Conservation (phyloP, 2,797 vertebrate species). For the Sebastes elongatus region DNA sequence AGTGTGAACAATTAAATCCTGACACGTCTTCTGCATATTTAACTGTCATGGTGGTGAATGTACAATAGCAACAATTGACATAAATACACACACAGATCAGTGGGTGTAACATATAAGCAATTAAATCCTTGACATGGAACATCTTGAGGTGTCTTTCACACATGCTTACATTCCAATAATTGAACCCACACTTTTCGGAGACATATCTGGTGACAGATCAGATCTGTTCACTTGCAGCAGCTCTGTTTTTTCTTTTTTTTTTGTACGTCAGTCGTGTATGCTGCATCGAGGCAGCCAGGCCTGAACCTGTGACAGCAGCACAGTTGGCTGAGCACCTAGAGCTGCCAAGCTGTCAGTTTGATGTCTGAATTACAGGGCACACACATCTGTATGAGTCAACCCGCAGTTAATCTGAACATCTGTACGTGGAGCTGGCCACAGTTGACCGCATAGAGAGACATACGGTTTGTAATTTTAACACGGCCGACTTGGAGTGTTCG, state of each 20-base stretch:
- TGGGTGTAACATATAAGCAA: conserved; percentile 53
- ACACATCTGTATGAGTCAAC: conserved; percentile 57
- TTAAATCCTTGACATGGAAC: conserved; percentile 63
- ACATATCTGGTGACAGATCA: conserved; percentile 47
- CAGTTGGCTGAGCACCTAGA: conserved; percentile 64
- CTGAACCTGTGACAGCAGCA: conserved; percentile 72
- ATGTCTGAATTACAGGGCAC: conserved; percentile 71
- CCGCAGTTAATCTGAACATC: conserved; percentile 55
- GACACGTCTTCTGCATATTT: conserved; percentile 41
- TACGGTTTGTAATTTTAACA: conserved; percentile 13
- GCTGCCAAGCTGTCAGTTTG: conserved; percentile 69
- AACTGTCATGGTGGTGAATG: conserved; percentile 33
- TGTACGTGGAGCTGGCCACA: conserved; percentile 26
- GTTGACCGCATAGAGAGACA: conserved; percentile 15
- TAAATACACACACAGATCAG: conserved; percentile 16
- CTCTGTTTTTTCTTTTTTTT: conserved; percentile 3
- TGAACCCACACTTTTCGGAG: conserved; percentile 45
- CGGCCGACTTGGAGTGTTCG: not conserved
- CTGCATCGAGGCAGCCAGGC: conserved; percentile 55
- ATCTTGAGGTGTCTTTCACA: conserved; percentile 64
- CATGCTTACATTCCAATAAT: conserved; percentile 53
- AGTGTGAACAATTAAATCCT: conserved; percentile 56
- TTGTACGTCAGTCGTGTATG: conserved; percentile 19
- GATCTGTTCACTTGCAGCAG: conserved; percentile 25
- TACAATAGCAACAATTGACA: conserved; percentile 27